Base-by-base conservation (phyloP, 2,888 invertebrate species). In the Agonum fuliginosum region DNA sequence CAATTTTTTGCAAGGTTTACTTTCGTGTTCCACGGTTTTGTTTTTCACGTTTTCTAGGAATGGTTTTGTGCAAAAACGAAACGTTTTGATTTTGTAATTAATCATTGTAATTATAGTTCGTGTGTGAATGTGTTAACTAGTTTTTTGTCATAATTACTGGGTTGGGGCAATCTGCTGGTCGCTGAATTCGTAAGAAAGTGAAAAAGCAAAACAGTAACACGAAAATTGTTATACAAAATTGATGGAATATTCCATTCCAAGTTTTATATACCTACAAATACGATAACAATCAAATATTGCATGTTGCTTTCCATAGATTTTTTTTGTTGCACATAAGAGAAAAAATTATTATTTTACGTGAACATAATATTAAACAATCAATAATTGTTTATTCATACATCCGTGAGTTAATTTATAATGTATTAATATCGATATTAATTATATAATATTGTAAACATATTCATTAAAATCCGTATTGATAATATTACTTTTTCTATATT, bases 1-100 rank as follows among this genome's bases (percentile, higher is more conserved):
- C 8, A 62, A 62, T 62, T 62, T 62, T 62, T 62, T 62, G 58
- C 54, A 54, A 54, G 54, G 54, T 62, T 62, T 62, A 62, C 58
- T 62, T 62, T 62, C 58, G 30, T 62, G 54, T 54, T 54, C 8
- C 10, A n/a, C n/a, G 22, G 58, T 27, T 27, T 62, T 62, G 30
- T 62, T 62, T 27, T 14, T 62, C 12, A 30, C 2, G 2, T 54
- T 27, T 54, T 54, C 54, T 62, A 62, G 30, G 30, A 62, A 62
- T 2, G n/a, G 10, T 46, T 3, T 46, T 46, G 3, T 4, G 5
- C 8, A 62, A 30, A 54, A 27, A 19, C 14, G 17, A 14, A 27
- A 62, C 17, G 58, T 3, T 24, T 27, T 62, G 30, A 19, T 30
- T 62, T 62, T 30, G 30, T 62, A 62, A 62, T 62, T 62, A 30